Percentiles rank a stretch among this genome's conserved stretches.
Conservation (phyloP, 1,140 invertebrate species). For the Sarcophaga peregrina region DNA sequence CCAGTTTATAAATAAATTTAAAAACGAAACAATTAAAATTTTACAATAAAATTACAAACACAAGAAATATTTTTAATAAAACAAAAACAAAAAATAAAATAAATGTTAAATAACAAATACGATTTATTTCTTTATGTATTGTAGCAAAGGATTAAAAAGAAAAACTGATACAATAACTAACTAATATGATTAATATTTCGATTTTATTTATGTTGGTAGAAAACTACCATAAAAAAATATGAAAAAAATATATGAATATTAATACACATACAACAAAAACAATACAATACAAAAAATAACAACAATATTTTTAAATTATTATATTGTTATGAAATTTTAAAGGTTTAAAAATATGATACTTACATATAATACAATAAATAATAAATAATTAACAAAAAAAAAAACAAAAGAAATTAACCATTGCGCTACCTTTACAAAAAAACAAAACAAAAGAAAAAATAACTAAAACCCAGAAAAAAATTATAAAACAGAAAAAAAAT, state of each 20-base stretch:
- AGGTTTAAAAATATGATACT: neutral
- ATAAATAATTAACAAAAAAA: neutral
- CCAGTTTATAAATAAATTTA: neutral
- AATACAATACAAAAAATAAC: too few species aligned
- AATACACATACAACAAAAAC: too few species aligned
- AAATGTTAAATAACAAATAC: neutral
- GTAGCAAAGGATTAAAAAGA: neutral
- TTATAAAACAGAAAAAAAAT: conserved; percentile 12
- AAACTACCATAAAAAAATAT: too few species aligned
- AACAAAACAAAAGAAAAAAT: neutral
- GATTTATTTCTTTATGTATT: neutral
- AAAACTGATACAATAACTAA: neutral
- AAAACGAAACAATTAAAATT: neutral
- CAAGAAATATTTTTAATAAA: too few species aligned
- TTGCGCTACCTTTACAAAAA: neutral
- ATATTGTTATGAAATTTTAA: neutral
- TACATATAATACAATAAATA: neutral
- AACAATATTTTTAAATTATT: neutral
- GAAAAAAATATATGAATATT: too few species aligned
- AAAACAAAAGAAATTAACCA: neutral
- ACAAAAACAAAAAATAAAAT: neutral
- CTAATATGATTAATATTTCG: neutral
- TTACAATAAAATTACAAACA: neutral
- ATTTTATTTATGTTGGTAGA: neutral
- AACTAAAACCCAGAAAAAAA: neutral